These are phyloP conservation scores for Phalanger gymnotis DNA, from an alignment of 2,797 vertebrate species.

Conservation along the genomic window DNA sequence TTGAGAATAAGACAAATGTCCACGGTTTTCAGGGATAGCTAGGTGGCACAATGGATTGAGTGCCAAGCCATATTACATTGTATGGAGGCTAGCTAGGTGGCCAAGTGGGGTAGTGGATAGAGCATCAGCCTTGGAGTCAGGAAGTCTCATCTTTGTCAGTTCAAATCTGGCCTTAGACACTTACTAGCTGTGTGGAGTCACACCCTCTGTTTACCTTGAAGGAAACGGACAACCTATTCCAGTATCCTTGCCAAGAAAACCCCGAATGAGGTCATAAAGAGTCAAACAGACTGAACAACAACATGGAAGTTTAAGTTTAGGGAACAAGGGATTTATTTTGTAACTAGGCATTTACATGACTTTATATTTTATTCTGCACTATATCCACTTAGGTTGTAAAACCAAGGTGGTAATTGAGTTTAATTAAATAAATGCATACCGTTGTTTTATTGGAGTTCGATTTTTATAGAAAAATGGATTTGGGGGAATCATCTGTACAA, in stretches of 20 bases:
- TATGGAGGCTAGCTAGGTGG: not conserved
- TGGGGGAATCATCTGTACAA: not conserved
- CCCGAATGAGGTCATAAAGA: not conserved
- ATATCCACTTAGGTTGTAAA: slow-evolving; percentile 33
- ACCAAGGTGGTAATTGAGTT: not conserved
- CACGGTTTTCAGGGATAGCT: not conserved
- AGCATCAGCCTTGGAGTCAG: not conserved
- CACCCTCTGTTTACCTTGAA: not conserved
- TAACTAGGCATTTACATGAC: slow-evolving; percentile 24
- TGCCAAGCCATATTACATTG: not conserved
- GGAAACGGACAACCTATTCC: slow-evolving; percentile 1
- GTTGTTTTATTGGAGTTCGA: not conserved
- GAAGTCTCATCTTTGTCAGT: not conserved
- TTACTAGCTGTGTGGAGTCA: not conserved
- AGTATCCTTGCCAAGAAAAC: slow-evolving; percentile 38
- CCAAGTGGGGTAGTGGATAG: not conserved
- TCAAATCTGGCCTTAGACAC: not conserved
- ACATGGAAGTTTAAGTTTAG: not conserved
- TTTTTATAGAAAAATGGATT: not conserved
- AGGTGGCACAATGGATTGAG: not conserved
- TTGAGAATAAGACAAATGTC: slow-evolving; percentile 36
- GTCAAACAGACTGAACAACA: not conserved
- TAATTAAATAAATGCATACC: not conserved
- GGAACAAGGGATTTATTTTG: slow-evolving; percentile 44
- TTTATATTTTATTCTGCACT: slow-evolving; percentile 20